Conservation (phyloP, 2,797 vertebrate genomes). For the Alouatta caraya region DNA sequence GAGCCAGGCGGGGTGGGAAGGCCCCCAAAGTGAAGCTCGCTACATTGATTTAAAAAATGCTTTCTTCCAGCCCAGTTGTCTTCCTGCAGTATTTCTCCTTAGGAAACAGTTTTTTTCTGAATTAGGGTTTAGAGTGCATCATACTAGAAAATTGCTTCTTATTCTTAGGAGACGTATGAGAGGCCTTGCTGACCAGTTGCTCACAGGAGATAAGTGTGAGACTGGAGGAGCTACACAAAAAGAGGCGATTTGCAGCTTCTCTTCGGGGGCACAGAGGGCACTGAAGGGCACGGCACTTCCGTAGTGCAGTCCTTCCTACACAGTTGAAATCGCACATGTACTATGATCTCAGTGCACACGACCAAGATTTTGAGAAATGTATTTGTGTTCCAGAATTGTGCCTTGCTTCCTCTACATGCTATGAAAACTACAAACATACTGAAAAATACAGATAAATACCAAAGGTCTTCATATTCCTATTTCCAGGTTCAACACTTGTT, state of each 20-base stretch:
- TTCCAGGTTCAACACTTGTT: not conserved
- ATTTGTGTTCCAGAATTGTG: not conserved
- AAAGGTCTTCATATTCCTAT: not conserved
- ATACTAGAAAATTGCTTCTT: not conserved
- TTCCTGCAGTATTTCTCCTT: not conserved
- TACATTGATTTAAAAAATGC: not conserved
- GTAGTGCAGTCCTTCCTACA: too few species aligned
- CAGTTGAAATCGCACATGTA: fast-evolving
- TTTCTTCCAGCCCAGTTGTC: not conserved
- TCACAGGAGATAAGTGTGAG: not conserved
- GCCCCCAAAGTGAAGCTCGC: fast-evolving
- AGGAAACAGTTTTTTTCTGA: not conserved
- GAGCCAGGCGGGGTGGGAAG: not conserved
- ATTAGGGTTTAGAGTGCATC: not conserved
- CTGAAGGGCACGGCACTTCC: fast-evolving
- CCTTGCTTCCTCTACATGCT: not conserved
- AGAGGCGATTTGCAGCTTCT: not conserved
- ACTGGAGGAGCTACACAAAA: not conserved
- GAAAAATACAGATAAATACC: not conserved
- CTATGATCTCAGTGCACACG: not conserved
- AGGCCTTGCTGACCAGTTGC: not conserved
- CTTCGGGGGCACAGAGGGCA: not conserved
- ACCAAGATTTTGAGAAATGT: not conserved
- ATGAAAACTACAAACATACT: not conserved
- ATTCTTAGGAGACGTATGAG: not conserved